Conservation (phyloP, 2,888 invertebrate species). For the Eumerus sabulonum region DNA sequence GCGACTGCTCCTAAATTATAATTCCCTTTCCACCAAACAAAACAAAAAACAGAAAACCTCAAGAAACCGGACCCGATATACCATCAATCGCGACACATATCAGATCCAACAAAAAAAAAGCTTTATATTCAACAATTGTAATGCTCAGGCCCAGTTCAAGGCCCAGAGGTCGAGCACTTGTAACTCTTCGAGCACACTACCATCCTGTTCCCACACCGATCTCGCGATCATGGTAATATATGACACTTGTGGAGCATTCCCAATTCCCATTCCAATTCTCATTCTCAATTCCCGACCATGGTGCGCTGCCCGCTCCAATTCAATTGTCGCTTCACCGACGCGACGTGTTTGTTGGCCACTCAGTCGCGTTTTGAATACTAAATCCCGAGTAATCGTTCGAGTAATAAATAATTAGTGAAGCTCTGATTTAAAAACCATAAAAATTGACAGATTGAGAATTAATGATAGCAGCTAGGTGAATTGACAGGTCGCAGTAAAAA, state of each 20-base stretch:
- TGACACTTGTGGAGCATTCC: conserved; percentile 53
- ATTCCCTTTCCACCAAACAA: conserved; percentile 41
- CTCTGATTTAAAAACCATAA: conserved; percentile 57
- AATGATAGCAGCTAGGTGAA: conserved; percentile 20
- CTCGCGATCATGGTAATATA: conserved; percentile 24
- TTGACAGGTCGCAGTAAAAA: conserved; percentile 53
- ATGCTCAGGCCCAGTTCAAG: too few relatives aligned
- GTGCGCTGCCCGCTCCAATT: background rate
- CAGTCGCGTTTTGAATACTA: conserved; percentile 45
- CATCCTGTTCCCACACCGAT: conserved; percentile 8
- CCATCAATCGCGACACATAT: conserved; percentile 26
- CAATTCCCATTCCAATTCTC: background rate
- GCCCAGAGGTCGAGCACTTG: conserved; percentile 24
- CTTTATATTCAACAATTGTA: conserved; percentile 64
- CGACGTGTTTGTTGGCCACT: too few relatives aligned
- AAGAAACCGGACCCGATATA: conserved; percentile 25
- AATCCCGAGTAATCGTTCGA: conserved; percentile 13
- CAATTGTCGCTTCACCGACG: too few relatives aligned
- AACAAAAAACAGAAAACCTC: too few relatives aligned
- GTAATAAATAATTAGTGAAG: conserved; percentile 51
- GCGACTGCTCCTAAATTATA: conserved; percentile 54
- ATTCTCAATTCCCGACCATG: too few relatives aligned
- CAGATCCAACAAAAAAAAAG: conserved; percentile 42
- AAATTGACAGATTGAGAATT: conserved; percentile 56
- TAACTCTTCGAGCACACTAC: conserved; percentile 44